These are phyloP conservation scores for Pseudomyrmex dendroicus DNA, from an alignment of 1,140 invertebrate species.

Conservation along the genomic window DNA sequence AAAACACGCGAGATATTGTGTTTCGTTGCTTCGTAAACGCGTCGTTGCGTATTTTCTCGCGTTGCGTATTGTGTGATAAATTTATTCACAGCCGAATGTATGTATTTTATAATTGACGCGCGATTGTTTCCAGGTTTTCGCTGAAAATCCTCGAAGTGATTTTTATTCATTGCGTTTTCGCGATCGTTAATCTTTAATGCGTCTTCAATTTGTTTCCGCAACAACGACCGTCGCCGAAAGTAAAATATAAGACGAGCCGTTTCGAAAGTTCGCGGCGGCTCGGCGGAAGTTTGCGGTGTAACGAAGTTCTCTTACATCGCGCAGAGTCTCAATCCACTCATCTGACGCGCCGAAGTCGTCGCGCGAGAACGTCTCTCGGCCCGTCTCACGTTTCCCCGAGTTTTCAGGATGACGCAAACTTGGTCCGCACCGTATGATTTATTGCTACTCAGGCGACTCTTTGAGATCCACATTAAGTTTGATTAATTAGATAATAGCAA, in stretches of 20 bases:
- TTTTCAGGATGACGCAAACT: neutral
- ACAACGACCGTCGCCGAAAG: slow-evolving; percentile 7
- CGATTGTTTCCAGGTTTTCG: neutral
- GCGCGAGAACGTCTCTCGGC: neutral
- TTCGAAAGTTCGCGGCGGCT: slow-evolving; percentile 37
- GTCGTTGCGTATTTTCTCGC: too few relatives aligned
- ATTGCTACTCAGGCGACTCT: neutral
- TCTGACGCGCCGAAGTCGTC: slow-evolving; percentile 12
- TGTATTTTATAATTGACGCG: too few relatives aligned
- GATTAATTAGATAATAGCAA: too few relatives aligned
- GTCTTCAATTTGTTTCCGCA: slow-evolving; percentile 31
- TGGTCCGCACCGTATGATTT: slow-evolving; percentile 1
- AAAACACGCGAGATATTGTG: neutral
- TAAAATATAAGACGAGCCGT: neutral
- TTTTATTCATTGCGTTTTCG: neutral
- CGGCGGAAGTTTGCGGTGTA: slow-evolving; percentile 29
- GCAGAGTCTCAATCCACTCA: slow-evolving; percentile 45
- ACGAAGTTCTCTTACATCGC: slow-evolving; percentile 38
- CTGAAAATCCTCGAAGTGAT: neutral
- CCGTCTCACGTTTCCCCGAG: neutral
- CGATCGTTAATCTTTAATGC: slow-evolving; percentile 28
- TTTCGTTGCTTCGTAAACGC: neutral
- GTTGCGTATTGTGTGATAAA: too few relatives aligned
- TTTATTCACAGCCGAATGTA: too few relatives aligned
- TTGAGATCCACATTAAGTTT: too few relatives aligned